A percentile compares a stretch with the other conserved stretches of the same genome.
These are phyloP conservation scores for Lota lota DNA, from an alignment of 2,113 vertebrate species.

Conservation along the genomic window DNA sequence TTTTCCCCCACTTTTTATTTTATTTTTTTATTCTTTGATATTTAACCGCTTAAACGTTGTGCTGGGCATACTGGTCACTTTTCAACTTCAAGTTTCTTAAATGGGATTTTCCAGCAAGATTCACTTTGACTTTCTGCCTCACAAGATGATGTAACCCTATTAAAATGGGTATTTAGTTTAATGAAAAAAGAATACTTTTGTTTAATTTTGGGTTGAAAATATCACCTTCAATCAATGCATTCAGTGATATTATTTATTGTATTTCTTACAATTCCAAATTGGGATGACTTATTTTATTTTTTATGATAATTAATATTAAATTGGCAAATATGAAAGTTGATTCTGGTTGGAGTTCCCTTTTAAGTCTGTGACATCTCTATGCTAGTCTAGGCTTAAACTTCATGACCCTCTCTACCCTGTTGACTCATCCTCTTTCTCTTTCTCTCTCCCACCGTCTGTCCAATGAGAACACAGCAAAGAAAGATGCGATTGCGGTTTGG, in stretches of 20 bases:
- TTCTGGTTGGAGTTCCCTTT: conserved; percentile 22
- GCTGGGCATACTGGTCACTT: conserved; percentile 47
- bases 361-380: conserved; percentile 20
- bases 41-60: conserved; percentile 41
- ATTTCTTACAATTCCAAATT: not conserved
- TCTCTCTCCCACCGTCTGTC: conserved; percentile 6
- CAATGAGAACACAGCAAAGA: conserved; percentile 20
- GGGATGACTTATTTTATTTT: not conserved
- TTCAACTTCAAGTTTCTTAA: not conserved
- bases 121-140: conserved; percentile 4
- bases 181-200: not conserved
- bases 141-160: not conserved
- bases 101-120: conserved; percentile 28
- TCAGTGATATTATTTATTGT: not conserved
- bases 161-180: not conserved
- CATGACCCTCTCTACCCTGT: not conserved
- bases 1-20: not conserved
- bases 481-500: conserved; percentile 13
- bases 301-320: conserved; percentile 3
- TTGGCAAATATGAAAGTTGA: conserved; percentile 20
- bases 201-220: conserved; percentile 6
- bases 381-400: conserved; percentile 55
- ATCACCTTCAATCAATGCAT: not conserved
- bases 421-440: conserved; percentile 4
- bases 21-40: conserved; percentile 5